Evolutionary conservation across 2,888 invertebrate species (phyloP).

Genomic region (Pasiphila rectangulata): DNA sequence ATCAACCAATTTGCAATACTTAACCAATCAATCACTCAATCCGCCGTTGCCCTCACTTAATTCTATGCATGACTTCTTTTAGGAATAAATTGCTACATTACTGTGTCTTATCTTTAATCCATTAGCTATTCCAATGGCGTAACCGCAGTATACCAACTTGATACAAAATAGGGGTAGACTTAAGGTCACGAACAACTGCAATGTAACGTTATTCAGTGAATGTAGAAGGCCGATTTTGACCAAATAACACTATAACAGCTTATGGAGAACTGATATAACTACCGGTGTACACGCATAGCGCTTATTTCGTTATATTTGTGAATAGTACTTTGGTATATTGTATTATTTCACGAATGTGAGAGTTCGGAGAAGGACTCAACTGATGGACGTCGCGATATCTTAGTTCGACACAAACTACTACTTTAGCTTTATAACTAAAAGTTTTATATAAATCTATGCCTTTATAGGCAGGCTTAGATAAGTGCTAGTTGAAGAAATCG

Average conservation of each 20-base stretch:
- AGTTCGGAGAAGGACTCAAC: too few species aligned
- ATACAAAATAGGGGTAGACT: conserved; percentile 7
- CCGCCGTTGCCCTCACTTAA: neutral
- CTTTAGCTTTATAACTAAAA: too few species aligned
- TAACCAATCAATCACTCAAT: conserved; percentile 1
- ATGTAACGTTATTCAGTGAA: conserved; percentile 13
- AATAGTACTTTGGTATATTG: too few species aligned
- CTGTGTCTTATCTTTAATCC: conserved; percentile 4
- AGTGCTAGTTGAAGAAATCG: too few species aligned
- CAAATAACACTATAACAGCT: conserved; percentile 20
- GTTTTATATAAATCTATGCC: too few species aligned
- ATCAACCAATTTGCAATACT: too few species aligned
- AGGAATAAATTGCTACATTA: conserved; percentile 2
- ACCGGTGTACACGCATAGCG: conserved; percentile 23
- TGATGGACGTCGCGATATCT: too few species aligned
- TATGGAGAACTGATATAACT: conserved; percentile 26
- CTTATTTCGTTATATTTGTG: too few species aligned
- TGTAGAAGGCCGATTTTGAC: conserved; percentile 27
- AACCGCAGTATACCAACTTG: conserved; percentile 12
- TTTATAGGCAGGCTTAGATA: too few species aligned
- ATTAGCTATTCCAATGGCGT: conserved; percentile 19
- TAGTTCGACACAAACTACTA: too few species aligned
- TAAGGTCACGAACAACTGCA: conserved; percentile 22
- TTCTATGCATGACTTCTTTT: neutral
- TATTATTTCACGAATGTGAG: too few species aligned